Percentiles rank a stretch among this genome's conserved stretches.
Evolutionary conservation across 2,888 invertebrate species (phyloP).

Genomic region (Drosophila subsilvestris): DNA sequence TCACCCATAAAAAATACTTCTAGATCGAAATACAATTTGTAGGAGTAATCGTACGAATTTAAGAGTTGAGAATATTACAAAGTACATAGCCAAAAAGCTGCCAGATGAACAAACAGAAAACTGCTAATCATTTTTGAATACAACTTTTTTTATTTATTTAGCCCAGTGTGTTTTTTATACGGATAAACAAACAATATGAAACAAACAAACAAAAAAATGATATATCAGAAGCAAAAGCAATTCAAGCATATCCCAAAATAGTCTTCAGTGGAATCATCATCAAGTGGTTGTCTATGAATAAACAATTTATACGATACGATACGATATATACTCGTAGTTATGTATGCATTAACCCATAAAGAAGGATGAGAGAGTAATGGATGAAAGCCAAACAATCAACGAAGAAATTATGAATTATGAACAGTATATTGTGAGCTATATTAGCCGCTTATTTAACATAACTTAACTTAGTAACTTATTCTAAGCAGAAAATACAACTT

Average conservation of each 20-base stretch:
- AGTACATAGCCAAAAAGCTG: slow-evolving; percentile 12
- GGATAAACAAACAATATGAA: slow-evolving; percentile 9
- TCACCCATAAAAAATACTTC: slow-evolving; percentile 26
- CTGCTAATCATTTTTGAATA: not conserved
- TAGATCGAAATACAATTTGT: slow-evolving; percentile 61
- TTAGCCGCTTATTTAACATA: slow-evolving; percentile 68
- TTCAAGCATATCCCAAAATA: slow-evolving; percentile 78
- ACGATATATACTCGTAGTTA: slow-evolving; percentile 4
- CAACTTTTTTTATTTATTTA: slow-evolving; percentile 24
- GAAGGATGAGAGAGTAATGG: not conserved
- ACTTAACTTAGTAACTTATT: slow-evolving; percentile 38
- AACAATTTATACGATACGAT: slow-evolving; percentile 24
- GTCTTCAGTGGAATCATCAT: slow-evolving; percentile 66
- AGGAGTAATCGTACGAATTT: slow-evolving; percentile 46
- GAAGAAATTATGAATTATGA: slow-evolving; percentile 63
- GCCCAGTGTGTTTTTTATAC: slow-evolving; percentile 37
- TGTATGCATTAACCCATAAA: slow-evolving; percentile 3
- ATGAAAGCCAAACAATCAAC: slow-evolving; percentile 75
- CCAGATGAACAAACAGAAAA: not conserved
- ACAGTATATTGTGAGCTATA: slow-evolving; percentile 65
- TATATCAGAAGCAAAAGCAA: slow-evolving; percentile 66
- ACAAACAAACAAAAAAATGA: too few relatives aligned
- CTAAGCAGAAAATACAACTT: slow-evolving; percentile 41
- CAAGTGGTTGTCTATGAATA: slow-evolving; percentile 71
- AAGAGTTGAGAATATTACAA: slow-evolving; percentile 14